A percentile compares a stretch with the other conserved stretches of the same genome.
Conservation (phyloP, 2,888 invertebrate species). For the Elysia crispata region DNA sequence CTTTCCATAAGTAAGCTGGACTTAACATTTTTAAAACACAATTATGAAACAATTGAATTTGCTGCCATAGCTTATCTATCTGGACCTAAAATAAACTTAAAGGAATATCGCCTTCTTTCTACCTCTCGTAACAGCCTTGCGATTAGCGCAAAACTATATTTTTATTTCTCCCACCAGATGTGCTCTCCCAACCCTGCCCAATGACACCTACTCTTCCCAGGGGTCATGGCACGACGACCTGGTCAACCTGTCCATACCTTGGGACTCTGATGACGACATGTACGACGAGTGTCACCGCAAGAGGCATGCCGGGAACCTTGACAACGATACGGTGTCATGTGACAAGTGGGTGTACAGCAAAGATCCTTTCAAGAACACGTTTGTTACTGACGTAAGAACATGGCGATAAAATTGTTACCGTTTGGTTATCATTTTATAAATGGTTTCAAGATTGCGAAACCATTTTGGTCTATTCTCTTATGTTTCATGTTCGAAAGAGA, state of each 20-base stretch:
- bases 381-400: slow-evolving; percentile 45
- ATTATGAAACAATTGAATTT: too few species aligned
- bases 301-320: not conserved
- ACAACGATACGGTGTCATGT: slow-evolving; percentile 41
- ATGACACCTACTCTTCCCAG: slow-evolving; percentile 47
- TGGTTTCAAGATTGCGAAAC: too few species aligned
- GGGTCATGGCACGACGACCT: slow-evolving; percentile 35
- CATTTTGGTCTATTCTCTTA: not conserved
- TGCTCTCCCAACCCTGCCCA: slow-evolving; percentile 41
- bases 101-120: too few species aligned
- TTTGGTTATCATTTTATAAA: not conserved
- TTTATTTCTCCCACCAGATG: too few species aligned
- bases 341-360: slow-evolving; percentile 49
- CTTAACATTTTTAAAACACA: too few species aligned
- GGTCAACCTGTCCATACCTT: slow-evolving; percentile 46
- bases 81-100: too few species aligned
- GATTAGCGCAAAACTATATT: too few species aligned
- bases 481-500: too few species aligned
- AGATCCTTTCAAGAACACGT: slow-evolving; percentile 42
- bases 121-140: too few species aligned
- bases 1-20: too few species aligned
- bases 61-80: too few species aligned
- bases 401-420: not conserved
- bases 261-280: slow-evolving; percentile 32
- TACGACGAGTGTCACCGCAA: slow-evolving; percentile 20